Evolutionary conservation across 2,888 invertebrate genomes (phyloP), one percentile per base, ranked within the genome.

Genomic region (Brenthis daphne): DNA sequence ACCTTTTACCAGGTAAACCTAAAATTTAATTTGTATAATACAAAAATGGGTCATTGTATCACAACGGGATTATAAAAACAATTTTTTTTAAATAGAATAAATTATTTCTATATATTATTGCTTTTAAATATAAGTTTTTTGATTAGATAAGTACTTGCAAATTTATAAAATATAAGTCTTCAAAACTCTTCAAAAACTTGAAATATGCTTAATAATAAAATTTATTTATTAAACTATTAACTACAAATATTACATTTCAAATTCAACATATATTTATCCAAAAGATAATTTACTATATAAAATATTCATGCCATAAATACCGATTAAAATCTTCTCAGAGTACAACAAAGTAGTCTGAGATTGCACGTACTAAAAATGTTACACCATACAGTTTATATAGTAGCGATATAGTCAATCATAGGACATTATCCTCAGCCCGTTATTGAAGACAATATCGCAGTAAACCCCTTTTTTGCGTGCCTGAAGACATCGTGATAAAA

Each of bases 391-490:
- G 51, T 37, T 37, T 29, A 33, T 33, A 64, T 12, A 61, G 16
- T 48, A 57, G 1, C 14, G 37, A 64, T 20, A 57, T 12, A 37
- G 64, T 70, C 67, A 70, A 37, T 70, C 70, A 64, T 55, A 50
- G 50, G 55, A 53, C 16, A 20, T 20, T 64, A 48, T 43, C 33
- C 8, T 57, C 29, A 64, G 53, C 13, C 60, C 20, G n/a, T 53
- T 53, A 51, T 60, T 60, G 29, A 47, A 20, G 16, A 24, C 57
- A 67, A 60, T 63, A 76, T 76, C 75, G 68, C 75, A 50, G 72
- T 71, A 50, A 71, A 69, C 56, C 69, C n/a, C 67, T 61, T 61
- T 74, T 75, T 63, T 69, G 68, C 55, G 78, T 16, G 64, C 65
- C 67, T 13, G 74, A 76, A 51, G 67, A 71, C 8, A 65, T 70